Evolutionary conservation across 2,113 vertebrate genomes (phyloP).

Genomic region (Zosterops hypoxanthus): DNA sequence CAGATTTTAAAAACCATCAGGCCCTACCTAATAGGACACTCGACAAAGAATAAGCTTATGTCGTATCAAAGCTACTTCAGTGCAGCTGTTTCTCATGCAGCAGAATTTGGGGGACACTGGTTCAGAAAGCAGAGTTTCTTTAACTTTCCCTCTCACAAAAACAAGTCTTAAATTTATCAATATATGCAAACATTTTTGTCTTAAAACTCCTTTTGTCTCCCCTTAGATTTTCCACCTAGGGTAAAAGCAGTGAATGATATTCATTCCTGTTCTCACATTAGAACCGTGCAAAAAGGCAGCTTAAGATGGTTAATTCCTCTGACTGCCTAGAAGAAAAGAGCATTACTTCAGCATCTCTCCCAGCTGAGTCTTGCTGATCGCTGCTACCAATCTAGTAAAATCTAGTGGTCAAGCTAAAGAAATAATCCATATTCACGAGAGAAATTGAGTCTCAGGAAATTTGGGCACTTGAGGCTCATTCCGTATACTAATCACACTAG

Average conservation of each 20-base stretch:
- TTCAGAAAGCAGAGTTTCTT: background rate
- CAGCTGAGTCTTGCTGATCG: background rate
- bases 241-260: background rate
- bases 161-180: background rate
- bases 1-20: background rate
- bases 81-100: background rate
- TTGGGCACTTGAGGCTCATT: background rate
- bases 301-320: background rate
- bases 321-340: background rate
- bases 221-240: background rate
- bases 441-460: background rate
- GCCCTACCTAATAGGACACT: background rate
- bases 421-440: background rate
- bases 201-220: background rate
- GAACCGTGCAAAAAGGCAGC: background rate
- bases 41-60: background rate
- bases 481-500: background rate
- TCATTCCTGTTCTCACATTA: background rate
- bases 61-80: background rate
- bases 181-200: background rate
- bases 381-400: background rate
- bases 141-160: background rate
- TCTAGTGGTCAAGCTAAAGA: background rate
- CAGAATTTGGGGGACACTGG: background rate
- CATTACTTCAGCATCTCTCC: background rate